Evolutionary conservation across 2,888 invertebrate species (phyloP).

Genomic region (Parnassius glacialis): DNA sequence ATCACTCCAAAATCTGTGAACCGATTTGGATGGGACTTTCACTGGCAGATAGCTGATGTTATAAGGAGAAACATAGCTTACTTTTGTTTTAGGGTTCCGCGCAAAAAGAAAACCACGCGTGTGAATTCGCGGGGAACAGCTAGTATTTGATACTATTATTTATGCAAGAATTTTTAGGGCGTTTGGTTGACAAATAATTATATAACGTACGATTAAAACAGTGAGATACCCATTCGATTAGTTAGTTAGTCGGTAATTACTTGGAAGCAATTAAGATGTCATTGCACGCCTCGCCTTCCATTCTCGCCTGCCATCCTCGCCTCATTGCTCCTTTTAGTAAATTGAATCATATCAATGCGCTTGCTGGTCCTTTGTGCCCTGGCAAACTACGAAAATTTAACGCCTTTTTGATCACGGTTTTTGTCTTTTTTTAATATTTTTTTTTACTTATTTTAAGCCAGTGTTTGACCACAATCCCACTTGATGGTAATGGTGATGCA

Average conservation of each 20-base stretch:
- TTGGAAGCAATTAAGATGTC: constrained; percentile 33
- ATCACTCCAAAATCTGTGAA: no score
- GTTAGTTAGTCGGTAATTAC: constrained; percentile 30
- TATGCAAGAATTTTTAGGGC: neutral
- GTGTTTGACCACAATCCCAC: no score
- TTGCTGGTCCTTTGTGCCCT: constrained; percentile 20
- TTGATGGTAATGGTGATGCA: no score
- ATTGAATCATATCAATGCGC: constrained; percentile 41
- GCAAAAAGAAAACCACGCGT: no score
- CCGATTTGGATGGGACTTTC: no score
- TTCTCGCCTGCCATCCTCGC: constrained; percentile 14
- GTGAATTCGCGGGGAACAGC: no score
- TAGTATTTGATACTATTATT: no score
- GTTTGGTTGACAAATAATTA: neutral
- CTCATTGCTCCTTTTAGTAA: constrained; percentile 38
- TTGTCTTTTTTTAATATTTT: neutral
- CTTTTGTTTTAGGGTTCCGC: no score
- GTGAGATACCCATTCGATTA: constrained; percentile 15
- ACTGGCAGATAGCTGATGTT: no score
- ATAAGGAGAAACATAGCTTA: no score
- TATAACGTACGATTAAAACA: constrained; percentile 7
- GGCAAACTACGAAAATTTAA: constrained; percentile 13
- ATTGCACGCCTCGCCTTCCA: constrained; percentile 28
- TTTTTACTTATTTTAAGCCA: no score
- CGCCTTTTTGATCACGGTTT: constrained; percentile 5